phyloP scores from a whole-genome alignment of 2,888 invertebrate species.

The Cheilosia scutellata region DNA sequence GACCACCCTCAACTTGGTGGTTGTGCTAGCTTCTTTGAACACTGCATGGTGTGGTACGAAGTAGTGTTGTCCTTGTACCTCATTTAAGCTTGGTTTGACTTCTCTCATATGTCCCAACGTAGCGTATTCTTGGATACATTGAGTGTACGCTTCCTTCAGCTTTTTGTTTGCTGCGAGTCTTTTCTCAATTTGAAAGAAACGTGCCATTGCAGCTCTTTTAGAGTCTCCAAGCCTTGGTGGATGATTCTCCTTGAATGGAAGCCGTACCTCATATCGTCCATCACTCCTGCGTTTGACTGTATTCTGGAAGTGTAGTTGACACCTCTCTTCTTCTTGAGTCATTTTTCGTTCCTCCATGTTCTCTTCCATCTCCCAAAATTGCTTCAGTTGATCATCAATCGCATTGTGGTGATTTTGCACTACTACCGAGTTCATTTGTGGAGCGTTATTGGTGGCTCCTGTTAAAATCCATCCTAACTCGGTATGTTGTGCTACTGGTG shows the following conservation, averaged over 20 bases:
- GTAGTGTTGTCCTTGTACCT: neutral
- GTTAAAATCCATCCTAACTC: slow-evolving; percentile 39
- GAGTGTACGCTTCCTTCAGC: neutral
- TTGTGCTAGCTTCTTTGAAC: neutral
- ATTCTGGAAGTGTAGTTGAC: slow-evolving; percentile 19
- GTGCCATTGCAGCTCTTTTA: slow-evolving; percentile 2
- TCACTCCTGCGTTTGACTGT: neutral
- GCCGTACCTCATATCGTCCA: slow-evolving; percentile 10
- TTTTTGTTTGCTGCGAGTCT: neutral
- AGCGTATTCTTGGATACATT: slow-evolving; percentile 7
- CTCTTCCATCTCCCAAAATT: slow-evolving; percentile 35
- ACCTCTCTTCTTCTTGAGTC: slow-evolving; percentile 8
- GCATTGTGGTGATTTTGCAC: slow-evolving; percentile 35
- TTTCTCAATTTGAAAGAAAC: slow-evolving; percentile 3
- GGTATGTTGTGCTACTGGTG: slow-evolving; percentile 32
- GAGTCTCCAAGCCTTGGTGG: slow-evolving; percentile 17
- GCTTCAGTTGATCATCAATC: neutral
- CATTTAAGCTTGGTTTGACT: neutral
- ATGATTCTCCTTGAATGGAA: slow-evolving; percentile 18
- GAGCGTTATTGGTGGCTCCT: neutral
- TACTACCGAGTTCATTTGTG: neutral
- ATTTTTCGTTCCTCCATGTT: neutral
- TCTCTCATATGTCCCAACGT: slow-evolving; percentile 15
- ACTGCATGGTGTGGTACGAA: neutral
- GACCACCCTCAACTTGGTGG: neutral